Percentiles rank a stretch among this genome's conserved stretches.
Conservation (phyloP, 2,113 vertebrate species). For the Candoia aspera region DNA sequence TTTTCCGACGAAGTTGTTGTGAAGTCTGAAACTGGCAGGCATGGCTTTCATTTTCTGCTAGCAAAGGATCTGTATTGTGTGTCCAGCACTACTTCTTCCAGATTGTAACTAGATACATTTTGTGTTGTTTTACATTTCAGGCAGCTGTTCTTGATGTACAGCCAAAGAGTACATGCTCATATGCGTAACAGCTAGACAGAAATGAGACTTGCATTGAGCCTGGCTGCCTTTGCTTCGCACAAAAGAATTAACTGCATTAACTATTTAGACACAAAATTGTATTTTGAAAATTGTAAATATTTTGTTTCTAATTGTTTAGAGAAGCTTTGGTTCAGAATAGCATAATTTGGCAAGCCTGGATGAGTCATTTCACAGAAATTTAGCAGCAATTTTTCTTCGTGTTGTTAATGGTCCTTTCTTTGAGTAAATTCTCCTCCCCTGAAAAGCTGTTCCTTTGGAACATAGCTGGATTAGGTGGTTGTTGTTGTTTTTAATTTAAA, state of each 20-base stretch:
- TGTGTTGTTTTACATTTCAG: conserved; percentile 45
- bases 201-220: not conserved
- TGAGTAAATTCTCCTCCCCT: not conserved
- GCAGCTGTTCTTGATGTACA: conserved; percentile 37
- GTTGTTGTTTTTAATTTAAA: not conserved
- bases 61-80: conserved; percentile 14
- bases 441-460: not conserved
- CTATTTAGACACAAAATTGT: not conserved
- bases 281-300: conserved; percentile 11
- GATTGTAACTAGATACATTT: conserved; percentile 32
- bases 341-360: not conserved
- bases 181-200: conserved; percentile 23
- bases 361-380: not conserved
- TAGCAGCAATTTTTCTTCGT: not conserved
- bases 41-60: conserved; percentile 29
- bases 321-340: not conserved
- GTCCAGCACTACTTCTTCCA: conserved; percentile 25
- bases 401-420: not conserved
- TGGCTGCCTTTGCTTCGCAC: not conserved
- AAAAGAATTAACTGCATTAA: conserved; percentile 16
- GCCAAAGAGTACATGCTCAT: not conserved
- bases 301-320: conserved; percentile 8
- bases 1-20: not conserved
- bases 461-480: not conserved
- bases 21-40: conserved; percentile 17